Percentiles rank a stretch among this genome's conserved stretches.
Conservation (phyloP, 2,888 invertebrate species). For the Cordilura impudica region DNA sequence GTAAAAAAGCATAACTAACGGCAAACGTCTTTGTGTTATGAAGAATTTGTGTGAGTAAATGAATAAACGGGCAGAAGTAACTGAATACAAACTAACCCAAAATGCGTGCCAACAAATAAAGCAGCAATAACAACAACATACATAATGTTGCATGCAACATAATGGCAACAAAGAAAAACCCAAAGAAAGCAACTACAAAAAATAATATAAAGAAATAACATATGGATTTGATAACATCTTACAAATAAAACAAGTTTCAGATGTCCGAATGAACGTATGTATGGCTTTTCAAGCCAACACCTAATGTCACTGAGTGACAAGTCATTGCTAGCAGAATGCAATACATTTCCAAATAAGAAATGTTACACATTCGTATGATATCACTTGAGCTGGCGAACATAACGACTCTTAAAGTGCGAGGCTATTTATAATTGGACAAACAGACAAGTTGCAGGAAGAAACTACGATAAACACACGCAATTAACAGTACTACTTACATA, state of each 20-base stretch:
- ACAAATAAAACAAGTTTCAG: neutral
- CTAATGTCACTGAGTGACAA: slow-evolving; percentile 9
- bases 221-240: neutral
- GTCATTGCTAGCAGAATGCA: slow-evolving; percentile 36
- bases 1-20: slow-evolving; percentile 24
- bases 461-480: no score
- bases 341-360: slow-evolving; percentile 17
- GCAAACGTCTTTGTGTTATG: neutral
- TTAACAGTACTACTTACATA: neutral
- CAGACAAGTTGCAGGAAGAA: no score
- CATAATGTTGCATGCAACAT: slow-evolving; percentile 44
- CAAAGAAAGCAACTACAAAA: no score
- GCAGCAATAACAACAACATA: neutral
- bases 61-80: slow-evolving; percentile 32
- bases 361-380: neutral
- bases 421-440: no score
- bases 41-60: neutral
- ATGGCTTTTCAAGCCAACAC: neutral
- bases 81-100: slow-evolving; percentile 43
- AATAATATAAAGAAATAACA: no score
- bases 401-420: no score
- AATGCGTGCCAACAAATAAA: slow-evolving; percentile 42
- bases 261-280: neutral
- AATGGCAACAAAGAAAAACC: slow-evolving; percentile 3
- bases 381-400: neutral